Evolutionary conservation across 2,113 vertebrate species (phyloP), one percentile per base, ranked within the genome.

Genomic region (Clarias gariepinus): DNA sequence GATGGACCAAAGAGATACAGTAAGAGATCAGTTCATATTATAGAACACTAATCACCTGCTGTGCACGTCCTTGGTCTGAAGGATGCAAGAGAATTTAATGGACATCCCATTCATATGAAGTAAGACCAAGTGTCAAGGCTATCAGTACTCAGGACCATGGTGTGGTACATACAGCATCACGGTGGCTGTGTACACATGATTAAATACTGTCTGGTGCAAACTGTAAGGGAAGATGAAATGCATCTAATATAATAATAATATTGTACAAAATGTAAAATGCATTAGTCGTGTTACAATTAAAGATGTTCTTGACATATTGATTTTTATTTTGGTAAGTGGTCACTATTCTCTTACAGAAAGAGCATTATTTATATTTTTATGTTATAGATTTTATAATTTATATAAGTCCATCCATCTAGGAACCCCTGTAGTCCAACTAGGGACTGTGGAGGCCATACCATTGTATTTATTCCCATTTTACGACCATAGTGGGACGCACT

Each of bases 1-100:
- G 98, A 99, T 90, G 98, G 98, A 97, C 98, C 98, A 97, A 99
- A 99, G 96, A 97, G 98, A 97, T 99, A 99, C 96, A 99, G 98
- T 99, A 99, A 99, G 98, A 90, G 33, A 91, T 74, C 52, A 60
- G 33, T 36, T 33, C 77, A 76, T 36, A 66, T 79, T 82, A 19
- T 12, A 21, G 61, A 52, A 30, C 79, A 53, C 13, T 33, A 55
- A 53, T 82, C 63, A 30, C 57, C 73, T 71, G 63, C 23, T 85
- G 77, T 21, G 58, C 6, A 58, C 8, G 18, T 58, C 16, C 18
- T 58, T 11, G n/a, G 28, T 53, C 36, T 74, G 4, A 73, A 53
- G 18, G 30, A 71, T 47, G 47, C 3, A 6, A 5, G 23, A 25
- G 36, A 28, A 30, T 28, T 57, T 57, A 19, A 57, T 18, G 7